phyloP scores from a whole-genome alignment of 2,797 vertebrate species.

The Pseudochirops cupreus region DNA sequence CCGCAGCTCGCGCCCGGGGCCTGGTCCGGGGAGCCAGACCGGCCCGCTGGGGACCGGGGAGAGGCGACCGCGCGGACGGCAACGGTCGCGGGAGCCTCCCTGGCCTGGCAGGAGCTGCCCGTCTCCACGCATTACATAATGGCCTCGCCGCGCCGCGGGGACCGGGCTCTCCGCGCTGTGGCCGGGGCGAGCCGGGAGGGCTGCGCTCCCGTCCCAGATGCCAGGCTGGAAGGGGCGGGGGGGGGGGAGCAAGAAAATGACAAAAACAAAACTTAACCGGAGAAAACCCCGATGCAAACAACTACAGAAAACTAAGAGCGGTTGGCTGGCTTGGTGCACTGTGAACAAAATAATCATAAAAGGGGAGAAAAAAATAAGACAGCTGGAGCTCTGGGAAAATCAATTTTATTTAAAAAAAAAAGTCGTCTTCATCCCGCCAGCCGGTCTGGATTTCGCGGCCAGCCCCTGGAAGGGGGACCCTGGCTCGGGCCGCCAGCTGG shows the following conservation, averaged over 20 bases:
- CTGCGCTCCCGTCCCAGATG: neutral
- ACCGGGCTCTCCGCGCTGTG: constrained; percentile 33
- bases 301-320: neutral
- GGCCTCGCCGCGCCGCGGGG: constrained; percentile 60
- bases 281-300: neutral
- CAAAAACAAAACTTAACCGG: neutral
- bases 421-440: neutral
- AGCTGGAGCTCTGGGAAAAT: neutral
- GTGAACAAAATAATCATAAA: neutral
- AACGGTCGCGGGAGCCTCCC: constrained; percentile 62
- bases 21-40: neutral
- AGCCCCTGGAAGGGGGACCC: neutral
- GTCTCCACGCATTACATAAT: constrained; percentile 31
- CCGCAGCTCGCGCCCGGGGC: neutral
- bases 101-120: neutral
- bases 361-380: neutral
- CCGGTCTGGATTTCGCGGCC: neutral
- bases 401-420: neutral
- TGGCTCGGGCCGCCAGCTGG: neutral
- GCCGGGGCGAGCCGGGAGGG: constrained; percentile 50
- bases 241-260: neutral
- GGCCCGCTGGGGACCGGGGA: constrained; percentile 37
- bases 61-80: constrained; percentile 62
- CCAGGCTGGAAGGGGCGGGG: neutral
- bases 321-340: neutral